Conservation (phyloP, 2,113 vertebrate species). For the Clarias batrachus region DNA sequence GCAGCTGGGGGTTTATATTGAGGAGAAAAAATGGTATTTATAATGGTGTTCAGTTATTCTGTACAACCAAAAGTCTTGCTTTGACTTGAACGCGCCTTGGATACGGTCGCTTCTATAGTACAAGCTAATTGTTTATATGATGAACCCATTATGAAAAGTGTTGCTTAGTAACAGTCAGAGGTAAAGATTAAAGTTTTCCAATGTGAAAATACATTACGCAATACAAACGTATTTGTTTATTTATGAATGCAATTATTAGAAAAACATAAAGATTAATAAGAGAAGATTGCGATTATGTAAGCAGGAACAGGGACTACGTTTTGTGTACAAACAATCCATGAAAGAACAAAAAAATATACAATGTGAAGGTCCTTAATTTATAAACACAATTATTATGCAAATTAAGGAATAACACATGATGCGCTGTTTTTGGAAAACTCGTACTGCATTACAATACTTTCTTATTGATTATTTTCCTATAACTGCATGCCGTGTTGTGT, state of each 20-base stretch:
- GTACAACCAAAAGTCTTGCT: too few relatives aligned
- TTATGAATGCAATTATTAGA: too few relatives aligned
- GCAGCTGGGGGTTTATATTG: too few relatives aligned
- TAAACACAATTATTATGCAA: neutral
- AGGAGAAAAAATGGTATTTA: too few relatives aligned
- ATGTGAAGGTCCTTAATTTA: neutral
- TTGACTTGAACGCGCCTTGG: too few relatives aligned
- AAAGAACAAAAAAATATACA: neutral
- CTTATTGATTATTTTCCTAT: neutral
- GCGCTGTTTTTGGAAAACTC: neutral
- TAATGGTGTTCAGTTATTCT: too few relatives aligned
- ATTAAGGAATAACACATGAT: neutral
- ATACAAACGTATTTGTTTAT: too few relatives aligned
- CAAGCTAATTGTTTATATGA: neutral
- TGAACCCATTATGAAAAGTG: neutral
- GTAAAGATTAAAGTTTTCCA: neutral
- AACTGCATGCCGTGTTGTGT: neutral
- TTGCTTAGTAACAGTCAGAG: neutral
- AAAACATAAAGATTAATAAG: too few relatives aligned
- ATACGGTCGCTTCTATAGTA: too few relatives aligned
- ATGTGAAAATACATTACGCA: too few relatives aligned
- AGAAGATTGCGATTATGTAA: too few relatives aligned
- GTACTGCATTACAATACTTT: neutral
- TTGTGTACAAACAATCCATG: neutral
- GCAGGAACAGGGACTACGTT: neutral